Evolutionary conservation across 1,140 invertebrate genomes (phyloP), one percentile per base, ranked within the genome.

Genomic region (Lordiphosa collinella): DNA sequence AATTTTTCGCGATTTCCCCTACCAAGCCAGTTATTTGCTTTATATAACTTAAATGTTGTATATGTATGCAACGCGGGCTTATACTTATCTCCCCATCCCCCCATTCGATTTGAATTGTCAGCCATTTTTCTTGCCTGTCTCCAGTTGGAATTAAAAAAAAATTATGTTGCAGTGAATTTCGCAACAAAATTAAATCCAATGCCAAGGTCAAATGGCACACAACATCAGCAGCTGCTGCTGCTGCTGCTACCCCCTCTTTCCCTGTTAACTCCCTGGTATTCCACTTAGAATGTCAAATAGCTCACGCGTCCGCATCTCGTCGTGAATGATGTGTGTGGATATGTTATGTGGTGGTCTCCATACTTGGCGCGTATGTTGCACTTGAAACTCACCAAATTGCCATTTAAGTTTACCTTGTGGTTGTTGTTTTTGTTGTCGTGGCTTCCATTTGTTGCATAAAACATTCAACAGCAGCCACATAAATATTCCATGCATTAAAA

Each of bases 101-200:
- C 2, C 5, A 29, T 7, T 8, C 25, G 41, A 29, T 31, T 44
- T 10, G 6, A 22, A 22, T 29, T 13, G 43, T 32, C 13, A 22
- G 13, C 13, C 25, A 11, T 14, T 48, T 11, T 9, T 56, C 18
- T 29, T 11, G 32, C 6, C 31, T 49, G 13, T 34, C 9, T 51
- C 12, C 4, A 44, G 22, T 34, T 66, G 52, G 11, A 44, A 67
- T 31, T 66, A 51, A 43, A 18, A 44, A 66, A 16, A 56, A 48
- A 32, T 63, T 82, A 72, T 84, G 67, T 71, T 75, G 60, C 70
- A 63, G 71, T 66, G 58, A 56, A 70, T 74, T 80, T 84, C 59
- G 53, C 76, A 80, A 84, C 55, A 65, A 72, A 72, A 78, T 76
- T 72, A 82, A 84, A 78, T 84, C 70, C 78, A 82, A 85, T 82